These are phyloP conservation scores for Caenorhabditis wallacei DNA, from an alignment of 2,888 invertebrate species.

Conservation along the genomic window DNA sequence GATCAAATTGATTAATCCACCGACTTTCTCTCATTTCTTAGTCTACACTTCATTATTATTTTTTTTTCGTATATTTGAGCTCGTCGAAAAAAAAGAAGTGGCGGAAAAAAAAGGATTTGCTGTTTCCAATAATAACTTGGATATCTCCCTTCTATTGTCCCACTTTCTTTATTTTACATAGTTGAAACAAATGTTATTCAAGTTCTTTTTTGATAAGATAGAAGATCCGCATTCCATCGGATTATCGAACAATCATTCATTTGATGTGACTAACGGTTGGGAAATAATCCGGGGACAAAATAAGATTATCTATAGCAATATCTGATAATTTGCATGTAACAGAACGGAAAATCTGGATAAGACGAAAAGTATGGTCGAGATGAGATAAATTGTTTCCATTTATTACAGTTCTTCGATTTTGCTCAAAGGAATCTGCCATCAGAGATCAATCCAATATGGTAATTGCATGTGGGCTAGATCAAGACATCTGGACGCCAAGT, in stretches of 20 bases:
- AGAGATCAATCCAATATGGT: conserved; percentile 81
- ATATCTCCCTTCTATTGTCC: neutral
- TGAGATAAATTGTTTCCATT: conserved; percentile 9
- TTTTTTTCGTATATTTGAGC: conserved; percentile 44
- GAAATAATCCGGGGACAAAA: conserved; percentile 9
- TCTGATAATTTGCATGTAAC: neutral
- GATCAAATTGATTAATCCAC: conserved; percentile 34
- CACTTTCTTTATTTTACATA: neutral
- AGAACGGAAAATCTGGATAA: conserved; percentile 4
- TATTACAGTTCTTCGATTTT: conserved; percentile 82
- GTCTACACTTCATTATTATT: conserved; percentile 1
- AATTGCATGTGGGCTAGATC: conserved; percentile 80
- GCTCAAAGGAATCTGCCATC: conserved; percentile 82
- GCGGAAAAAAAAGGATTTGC: conserved; percentile 18
- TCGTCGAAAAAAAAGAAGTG: neutral
- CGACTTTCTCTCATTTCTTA: conserved; percentile 23
- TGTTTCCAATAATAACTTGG: conserved; percentile 28
- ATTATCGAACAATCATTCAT: conserved; percentile 23
- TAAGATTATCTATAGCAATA: conserved; percentile 15
- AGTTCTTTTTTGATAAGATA: neutral
- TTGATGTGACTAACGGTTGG: conserved; percentile 14
- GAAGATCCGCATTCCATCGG: neutral
- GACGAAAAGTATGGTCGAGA: neutral
- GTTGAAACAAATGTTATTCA: conserved; percentile 11
- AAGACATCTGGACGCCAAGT: conserved; percentile 70